Evolutionary conservation across 2,797 vertebrate species (phyloP).

Genomic region (Iguana delicatissima): DNA sequence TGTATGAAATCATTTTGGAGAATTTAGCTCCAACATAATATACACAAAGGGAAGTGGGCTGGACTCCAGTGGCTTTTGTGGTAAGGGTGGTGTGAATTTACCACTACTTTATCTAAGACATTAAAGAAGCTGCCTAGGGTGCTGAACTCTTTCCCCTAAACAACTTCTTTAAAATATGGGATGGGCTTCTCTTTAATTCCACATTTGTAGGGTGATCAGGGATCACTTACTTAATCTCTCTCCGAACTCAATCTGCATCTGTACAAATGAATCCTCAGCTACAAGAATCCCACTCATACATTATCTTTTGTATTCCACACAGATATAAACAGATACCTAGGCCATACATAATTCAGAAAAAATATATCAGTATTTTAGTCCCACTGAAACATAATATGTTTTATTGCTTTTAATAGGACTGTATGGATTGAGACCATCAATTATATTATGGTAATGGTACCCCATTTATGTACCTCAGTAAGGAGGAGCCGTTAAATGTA

Average conservation of each 20-base stretch:
- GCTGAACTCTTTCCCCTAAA: too few species aligned
- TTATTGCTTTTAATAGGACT: not conserved
- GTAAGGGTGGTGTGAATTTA: too few species aligned
- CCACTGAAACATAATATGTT: not conserved
- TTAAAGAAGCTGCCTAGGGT: too few species aligned
- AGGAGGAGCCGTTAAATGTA: not conserved
- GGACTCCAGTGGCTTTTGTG: too few species aligned
- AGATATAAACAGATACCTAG: not conserved
- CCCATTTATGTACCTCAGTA: not conserved
- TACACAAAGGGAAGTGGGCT: not conserved
- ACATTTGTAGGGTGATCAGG: not conserved
- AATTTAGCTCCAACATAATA: not conserved
- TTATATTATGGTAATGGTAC: not conserved
- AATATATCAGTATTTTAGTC: not conserved
- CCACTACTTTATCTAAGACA: too few species aligned
- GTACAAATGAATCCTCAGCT: not conserved
- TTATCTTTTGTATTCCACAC: not conserved
- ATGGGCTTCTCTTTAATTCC: not conserved
- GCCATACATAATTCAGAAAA: not conserved
- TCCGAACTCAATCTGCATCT: not conserved
- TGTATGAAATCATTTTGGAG: rapidly evolving
- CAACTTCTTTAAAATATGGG: not conserved
- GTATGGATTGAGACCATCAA: not conserved
- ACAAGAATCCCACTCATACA: too few species aligned
- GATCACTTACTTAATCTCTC: not conserved